Conservation (phyloP, 2,797 vertebrate genomes). For the Rhodeus uyekii region DNA sequence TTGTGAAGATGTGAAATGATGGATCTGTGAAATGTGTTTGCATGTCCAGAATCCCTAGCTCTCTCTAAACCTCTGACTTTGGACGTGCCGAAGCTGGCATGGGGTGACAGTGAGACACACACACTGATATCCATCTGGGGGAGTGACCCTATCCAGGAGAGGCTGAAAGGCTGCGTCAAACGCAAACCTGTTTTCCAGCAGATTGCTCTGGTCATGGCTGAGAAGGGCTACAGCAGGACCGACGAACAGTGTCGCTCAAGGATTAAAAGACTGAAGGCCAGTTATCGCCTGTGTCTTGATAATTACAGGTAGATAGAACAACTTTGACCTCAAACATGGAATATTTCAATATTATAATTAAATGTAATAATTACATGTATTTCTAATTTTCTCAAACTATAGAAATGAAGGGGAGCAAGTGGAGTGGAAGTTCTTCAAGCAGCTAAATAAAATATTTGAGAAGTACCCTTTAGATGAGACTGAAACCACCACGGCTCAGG, state of each 20-base stretch:
- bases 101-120: conserved; percentile 71
- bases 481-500: background rate
- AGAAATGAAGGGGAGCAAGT: conserved; percentile 69
- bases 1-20: background rate
- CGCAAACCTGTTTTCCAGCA: conserved; percentile 74
- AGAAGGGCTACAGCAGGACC: conserved; percentile 70
- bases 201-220: conserved; percentile 70
- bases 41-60: conserved; percentile 27
- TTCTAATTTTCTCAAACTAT: conserved; percentile 33
- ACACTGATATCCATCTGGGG: conserved; percentile 75
- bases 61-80: conserved; percentile 53
- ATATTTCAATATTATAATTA: background rate
- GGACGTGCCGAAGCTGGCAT: conserved; percentile 69
- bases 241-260: conserved; percentile 76
- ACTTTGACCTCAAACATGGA: background rate
- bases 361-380: background rate
- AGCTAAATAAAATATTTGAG: conserved; percentile 71
- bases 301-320: conserved; percentile 66
- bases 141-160: conserved; percentile 70
- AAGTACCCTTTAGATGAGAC: conserved; percentile 60
- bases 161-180: conserved; percentile 70
- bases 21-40: background rate
- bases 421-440: conserved; percentile 76
- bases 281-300: conserved; percentile 71
- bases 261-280: conserved; percentile 75